phyloP scores from a whole-genome alignment of 2,888 invertebrate species.

The Drosophila neotestacea region DNA sequence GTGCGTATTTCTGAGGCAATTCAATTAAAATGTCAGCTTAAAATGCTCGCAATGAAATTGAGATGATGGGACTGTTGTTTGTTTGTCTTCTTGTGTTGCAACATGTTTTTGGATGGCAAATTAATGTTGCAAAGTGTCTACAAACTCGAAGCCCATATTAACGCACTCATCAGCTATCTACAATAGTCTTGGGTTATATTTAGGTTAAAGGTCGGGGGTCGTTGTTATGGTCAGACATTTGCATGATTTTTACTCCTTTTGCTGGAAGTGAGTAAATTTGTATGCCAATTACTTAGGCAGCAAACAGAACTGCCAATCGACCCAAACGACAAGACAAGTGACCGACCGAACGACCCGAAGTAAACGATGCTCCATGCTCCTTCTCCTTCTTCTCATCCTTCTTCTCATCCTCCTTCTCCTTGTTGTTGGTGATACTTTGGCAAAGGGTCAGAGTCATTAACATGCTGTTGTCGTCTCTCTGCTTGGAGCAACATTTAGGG shows the following conservation, averaged over 20 bases:
- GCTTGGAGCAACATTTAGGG: conserved; percentile 65
- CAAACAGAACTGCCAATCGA: conserved; percentile 60
- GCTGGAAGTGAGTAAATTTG: conserved; percentile 62
- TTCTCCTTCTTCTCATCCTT: not conserved
- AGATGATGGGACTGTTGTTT: conserved; percentile 32
- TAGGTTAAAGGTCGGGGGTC: not conserved
- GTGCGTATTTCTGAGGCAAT: conserved; percentile 39
- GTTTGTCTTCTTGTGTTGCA: conserved; percentile 30
- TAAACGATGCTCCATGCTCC: conserved; percentile 40
- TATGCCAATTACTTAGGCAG: conserved; percentile 78
- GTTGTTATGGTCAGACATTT: conserved; percentile 29
- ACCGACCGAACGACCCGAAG: conserved; percentile 60
- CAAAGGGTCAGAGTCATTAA: conserved; percentile 80
- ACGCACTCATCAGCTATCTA: conserved; percentile 32
- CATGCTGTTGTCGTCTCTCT: conserved; percentile 71
- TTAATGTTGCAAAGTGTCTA: conserved; percentile 57
- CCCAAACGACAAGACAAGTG: conserved; percentile 61
- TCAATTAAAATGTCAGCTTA: conserved; percentile 74
- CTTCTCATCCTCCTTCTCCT: not conserved
- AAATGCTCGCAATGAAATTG: conserved; percentile 3
- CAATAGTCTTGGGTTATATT: not conserved
- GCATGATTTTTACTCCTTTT: conserved; percentile 34
- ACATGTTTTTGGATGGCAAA: conserved; percentile 67
- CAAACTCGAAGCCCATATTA: conserved; percentile 41
- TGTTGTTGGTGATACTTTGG: conserved; percentile 13